Base-by-base conservation (phyloP, 2,113 vertebrate genomes). In the Pionites leucogaster region DNA sequence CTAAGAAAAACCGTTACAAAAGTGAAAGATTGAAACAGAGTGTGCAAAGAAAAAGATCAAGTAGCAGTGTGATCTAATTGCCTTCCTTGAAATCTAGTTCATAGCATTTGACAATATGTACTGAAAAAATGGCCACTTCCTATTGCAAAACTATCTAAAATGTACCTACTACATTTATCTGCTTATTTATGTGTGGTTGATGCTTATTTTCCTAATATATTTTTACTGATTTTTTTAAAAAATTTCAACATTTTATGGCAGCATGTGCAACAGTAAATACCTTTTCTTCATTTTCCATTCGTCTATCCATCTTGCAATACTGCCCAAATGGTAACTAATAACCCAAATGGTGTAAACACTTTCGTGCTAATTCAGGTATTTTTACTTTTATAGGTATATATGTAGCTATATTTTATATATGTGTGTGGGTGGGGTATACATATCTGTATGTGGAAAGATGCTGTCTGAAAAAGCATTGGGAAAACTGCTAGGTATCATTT, bases 361-460 rank as follows among this genome's bases (percentile, higher is more conserved):
- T 69, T 63, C 31, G 18, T 83, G 23, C 28, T 76, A 41, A 75
- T 53, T 68, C 68, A 57, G 29, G 6, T 33, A 18, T 39, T 65
- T 59, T 46, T 46, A n/a, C 35, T 83, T 92, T 44, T 59, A 33
- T 41, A 62, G 28, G 7, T 72, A 11, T 49, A 24, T 72, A 46
- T 31, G 14, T 69, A 39, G 7, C 11, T 86, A 8, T 72, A 63
- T 47, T 79, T 47, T 83, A 33, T 67, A 13, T 44, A 10, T 52
- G 1, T 28, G 2, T 14, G n/a, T 6, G 5, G 4, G 9, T 17
- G 7, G 25, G 2, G 18, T 78, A 27, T 46, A n/a, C 13, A 11
- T 65, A 37, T 37, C 18, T 31, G 3, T 68, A 81, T n/a, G 29
- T 79, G 35, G 60, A 87, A 80, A 52, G 22, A 0, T 55, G 31